Conservation (phyloP, 2,797 vertebrate genomes). For the Scarus forsteni region DNA sequence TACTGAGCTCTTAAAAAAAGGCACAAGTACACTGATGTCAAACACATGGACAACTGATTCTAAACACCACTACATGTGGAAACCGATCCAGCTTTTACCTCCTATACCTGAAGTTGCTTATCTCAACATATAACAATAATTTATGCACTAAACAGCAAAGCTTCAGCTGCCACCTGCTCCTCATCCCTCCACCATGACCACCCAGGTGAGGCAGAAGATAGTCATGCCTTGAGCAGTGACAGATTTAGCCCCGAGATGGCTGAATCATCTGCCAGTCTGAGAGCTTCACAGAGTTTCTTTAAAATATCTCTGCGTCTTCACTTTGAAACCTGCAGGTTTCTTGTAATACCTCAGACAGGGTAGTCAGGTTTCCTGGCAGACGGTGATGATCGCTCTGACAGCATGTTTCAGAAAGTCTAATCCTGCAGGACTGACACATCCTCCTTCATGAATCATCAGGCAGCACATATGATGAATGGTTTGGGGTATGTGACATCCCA, state of each 20-base stretch:
- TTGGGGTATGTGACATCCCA: slow-evolving; percentile 11
- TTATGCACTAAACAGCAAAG: not conserved
- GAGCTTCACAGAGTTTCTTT: slow-evolving; percentile 15
- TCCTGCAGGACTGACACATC: slow-evolving; percentile 10
- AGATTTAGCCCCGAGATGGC: slow-evolving; percentile 25
- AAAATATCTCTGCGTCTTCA: slow-evolving; percentile 14
- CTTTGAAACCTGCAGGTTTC: slow-evolving; percentile 26
- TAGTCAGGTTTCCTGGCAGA: slow-evolving; percentile 1
- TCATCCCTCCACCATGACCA: slow-evolving; percentile 44
- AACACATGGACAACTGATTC: too few species aligned
- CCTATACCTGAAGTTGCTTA: not conserved
- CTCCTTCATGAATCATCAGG: slow-evolving; percentile 23
- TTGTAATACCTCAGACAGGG: not conserved
- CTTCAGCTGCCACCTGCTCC: slow-evolving; percentile 12
- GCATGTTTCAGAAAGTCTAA: not conserved
- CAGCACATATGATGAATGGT: slow-evolving; percentile 1
- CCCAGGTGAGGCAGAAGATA: slow-evolving; percentile 28
- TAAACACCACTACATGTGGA: not conserved
- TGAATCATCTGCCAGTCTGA: slow-evolving; percentile 45
- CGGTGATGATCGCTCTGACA: slow-evolving; percentile 13
- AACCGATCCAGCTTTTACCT: not conserved
- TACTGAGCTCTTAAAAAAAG: too few species aligned
- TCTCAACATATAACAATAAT: not conserved
- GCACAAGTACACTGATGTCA: too few species aligned
- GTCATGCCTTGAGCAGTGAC: slow-evolving; percentile 25